Base-by-base conservation (phyloP, 1,140 invertebrate genomes). In the Trypoxylus dichotomus region DNA sequence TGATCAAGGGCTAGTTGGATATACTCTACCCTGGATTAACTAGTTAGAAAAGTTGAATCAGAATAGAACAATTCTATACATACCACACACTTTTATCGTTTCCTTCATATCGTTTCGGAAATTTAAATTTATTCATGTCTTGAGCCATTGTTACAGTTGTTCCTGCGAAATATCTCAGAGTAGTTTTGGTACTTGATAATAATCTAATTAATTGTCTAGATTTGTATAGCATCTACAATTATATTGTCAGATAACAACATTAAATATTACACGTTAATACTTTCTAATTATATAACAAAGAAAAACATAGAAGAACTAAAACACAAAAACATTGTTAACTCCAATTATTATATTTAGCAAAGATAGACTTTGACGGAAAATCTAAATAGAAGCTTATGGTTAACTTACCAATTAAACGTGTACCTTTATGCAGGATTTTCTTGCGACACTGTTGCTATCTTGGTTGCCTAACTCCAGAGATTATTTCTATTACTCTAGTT, bases 11-110 rank as follows among this genome's bases (percentile, higher is more conserved):
- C 95, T 60, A 99, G 86, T 78, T 94, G 91, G 78, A 95, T 96
- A 86, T 98, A 99, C 87, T 99, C 97, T 27, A 97, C 95, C 98
- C 97, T 98, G 82, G 84, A 37, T 37, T 76, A 79, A 77, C 68
- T 78, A 27, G 32, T 42, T 73, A 74, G 0, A 78, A 43, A 80
- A 68, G 60, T 68, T 13, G 25, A 3, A 76, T 29, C 11, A 81
- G 73, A 60, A 73, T 42, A 7, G 29, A 7, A 37, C 10, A 37
- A 78, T 41, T 42, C 74, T 60, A 41, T 58, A 71, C 78, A 85
- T 87, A 90, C 89, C 89, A 90, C 10, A 90, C 86, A 80, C 88
- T 90, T 79, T 88, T 88, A 77, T 89, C 88, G 76, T 86, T 87
- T 79, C 88, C 89, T 74, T 83, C 80, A 54, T 88, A 88, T 43